Evolutionary conservation across 2,888 invertebrate genomes (phyloP).

Genomic region (Nomada goodeniana): DNA sequence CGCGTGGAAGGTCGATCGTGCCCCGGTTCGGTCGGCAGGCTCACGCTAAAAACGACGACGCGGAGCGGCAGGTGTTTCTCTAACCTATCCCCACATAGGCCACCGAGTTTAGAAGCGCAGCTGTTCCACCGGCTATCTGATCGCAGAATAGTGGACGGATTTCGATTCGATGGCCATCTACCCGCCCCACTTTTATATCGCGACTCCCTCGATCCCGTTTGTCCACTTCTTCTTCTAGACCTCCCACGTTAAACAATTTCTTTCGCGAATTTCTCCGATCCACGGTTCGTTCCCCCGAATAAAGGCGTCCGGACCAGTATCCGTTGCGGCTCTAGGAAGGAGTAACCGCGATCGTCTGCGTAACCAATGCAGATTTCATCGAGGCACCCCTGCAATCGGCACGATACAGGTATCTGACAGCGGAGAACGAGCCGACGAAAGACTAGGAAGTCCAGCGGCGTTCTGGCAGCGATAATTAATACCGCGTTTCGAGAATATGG

Average conservation of each 20-base stretch:
- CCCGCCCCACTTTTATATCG: slow-evolving; percentile 1
- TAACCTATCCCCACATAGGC: slow-evolving; percentile 45
- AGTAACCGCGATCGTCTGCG: slow-evolving; percentile 17
- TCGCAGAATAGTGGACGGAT: slow-evolving; percentile 47
- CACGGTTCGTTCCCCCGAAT: neutral
- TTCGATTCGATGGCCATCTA: slow-evolving; percentile 47
- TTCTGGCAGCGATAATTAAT: slow-evolving; percentile 55
- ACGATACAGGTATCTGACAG: slow-evolving; percentile 17
- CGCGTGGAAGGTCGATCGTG: neutral
- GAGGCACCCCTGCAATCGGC: slow-evolving; percentile 20
- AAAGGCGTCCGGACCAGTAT: neutral
- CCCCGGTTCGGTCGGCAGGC: neutral
- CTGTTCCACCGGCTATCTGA: slow-evolving; percentile 60
- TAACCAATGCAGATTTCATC: slow-evolving; percentile 17
- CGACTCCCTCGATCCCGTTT: slow-evolving; percentile 29
- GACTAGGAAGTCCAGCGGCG: slow-evolving; percentile 36
- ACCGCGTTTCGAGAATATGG: slow-evolving; percentile 44
- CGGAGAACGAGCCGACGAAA: slow-evolving; percentile 22
- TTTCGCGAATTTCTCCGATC: neutral
- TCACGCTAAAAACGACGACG: slow-evolving; percentile 16
- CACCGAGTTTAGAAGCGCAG: slow-evolving; percentile 55
- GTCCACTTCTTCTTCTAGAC: slow-evolving; percentile 33
- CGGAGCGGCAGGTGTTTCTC: slow-evolving; percentile 60
- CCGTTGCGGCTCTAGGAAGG: neutral
- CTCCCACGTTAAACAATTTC: slow-evolving; percentile 37